Evolutionary conservation across 2,113 vertebrate species (phyloP).

Genomic region (Dipodomys spectabilis): DNA sequence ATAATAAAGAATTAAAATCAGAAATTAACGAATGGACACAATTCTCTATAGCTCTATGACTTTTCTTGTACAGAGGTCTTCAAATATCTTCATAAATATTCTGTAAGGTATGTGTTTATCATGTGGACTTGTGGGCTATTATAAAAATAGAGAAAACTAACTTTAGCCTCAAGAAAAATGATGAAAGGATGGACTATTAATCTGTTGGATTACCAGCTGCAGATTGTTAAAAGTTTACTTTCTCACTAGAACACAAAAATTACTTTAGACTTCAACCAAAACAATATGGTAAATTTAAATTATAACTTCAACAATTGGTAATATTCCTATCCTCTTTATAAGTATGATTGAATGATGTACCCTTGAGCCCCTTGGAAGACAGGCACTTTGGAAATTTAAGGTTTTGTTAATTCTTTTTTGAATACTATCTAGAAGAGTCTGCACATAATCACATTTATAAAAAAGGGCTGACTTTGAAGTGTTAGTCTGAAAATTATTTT

Average conservation of each 20-base stretch:
- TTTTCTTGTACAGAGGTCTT: background rate
- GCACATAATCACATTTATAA: background rate
- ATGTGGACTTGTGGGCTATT: background rate
- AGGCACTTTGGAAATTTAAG: background rate
- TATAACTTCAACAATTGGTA: conserved; percentile 35
- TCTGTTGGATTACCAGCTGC: conserved; percentile 29
- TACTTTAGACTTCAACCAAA: background rate
- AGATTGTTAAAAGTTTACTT: conserved; percentile 21
- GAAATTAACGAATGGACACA: background rate
- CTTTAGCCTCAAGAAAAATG: conserved; percentile 45
- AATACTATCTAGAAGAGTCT: background rate
- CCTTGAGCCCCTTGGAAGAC: conserved; percentile 1
- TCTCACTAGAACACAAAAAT: conserved; percentile 2
- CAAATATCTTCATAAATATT: background rate
- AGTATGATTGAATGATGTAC: background rate
- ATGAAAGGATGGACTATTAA: conserved; percentile 2
- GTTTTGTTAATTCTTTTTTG: background rate
- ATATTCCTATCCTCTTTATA: conserved; percentile 26
- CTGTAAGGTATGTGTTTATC: background rate
- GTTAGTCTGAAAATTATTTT: conserved; percentile 33
- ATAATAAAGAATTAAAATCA: conserved; percentile 36
- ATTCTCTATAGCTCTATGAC: background rate
- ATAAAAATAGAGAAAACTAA: conserved; percentile 22
- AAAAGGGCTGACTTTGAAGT: conserved; percentile 36
- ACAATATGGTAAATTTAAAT: conserved; percentile 54